These are phyloP conservation scores for Hypanus sabinus DNA, from an alignment of 2,113 vertebrate species.

Conservation along the genomic window DNA sequence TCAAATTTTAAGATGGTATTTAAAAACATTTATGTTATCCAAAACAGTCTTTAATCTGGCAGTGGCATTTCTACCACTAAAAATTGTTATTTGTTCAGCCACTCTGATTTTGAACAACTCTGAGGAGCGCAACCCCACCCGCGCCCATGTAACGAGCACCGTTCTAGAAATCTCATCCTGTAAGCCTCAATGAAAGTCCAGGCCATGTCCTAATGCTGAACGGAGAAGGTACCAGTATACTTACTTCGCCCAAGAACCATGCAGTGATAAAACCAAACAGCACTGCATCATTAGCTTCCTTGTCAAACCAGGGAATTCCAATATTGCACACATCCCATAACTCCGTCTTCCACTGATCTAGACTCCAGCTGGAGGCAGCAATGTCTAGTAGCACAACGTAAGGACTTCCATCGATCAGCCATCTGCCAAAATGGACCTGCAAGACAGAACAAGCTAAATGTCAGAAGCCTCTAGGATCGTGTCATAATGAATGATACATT, in stretches of 20 bases:
- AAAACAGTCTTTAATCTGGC: no score
- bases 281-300: constrained; percentile 81
- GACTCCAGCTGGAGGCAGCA: constrained; percentile 76
- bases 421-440: constrained; percentile 81
- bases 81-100: no score
- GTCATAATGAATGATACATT: neutral
- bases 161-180: neutral
- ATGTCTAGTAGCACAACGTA: constrained; percentile 81
- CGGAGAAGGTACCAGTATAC: constrained; percentile 20
- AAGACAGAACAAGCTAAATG: neutral
- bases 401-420: constrained; percentile 83
- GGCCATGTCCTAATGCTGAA: neutral
- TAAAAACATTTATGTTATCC: no score
- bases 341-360: constrained; percentile 84
- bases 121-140: neutral
- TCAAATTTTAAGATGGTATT: no score
- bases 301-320: constrained; percentile 84
- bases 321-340: constrained; percentile 78
- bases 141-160: neutral
- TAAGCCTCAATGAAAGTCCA: neutral
- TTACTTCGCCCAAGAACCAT: constrained; percentile 84
- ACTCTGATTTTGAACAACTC: neutral
- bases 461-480: neutral
- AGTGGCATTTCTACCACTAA: no score
- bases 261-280: constrained; percentile 85